Conservation (phyloP, 1,140 invertebrate species). For the Drosophila bocqueti region DNA sequence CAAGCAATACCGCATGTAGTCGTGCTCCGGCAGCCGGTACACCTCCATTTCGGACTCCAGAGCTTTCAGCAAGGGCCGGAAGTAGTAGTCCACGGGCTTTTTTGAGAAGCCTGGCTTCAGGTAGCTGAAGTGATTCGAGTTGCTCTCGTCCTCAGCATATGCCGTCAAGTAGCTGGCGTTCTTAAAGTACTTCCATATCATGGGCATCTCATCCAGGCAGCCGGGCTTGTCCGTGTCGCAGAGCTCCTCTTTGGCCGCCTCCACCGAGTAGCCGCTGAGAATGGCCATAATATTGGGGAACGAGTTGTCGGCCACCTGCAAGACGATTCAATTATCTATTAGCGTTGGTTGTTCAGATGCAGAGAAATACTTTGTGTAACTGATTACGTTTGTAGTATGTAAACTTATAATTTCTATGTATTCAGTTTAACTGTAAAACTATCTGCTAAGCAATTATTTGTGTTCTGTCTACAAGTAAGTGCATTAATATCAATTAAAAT, state of each 20-base stretch:
- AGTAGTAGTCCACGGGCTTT: conserved; percentile 93
- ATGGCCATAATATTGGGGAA: conserved; percentile 93
- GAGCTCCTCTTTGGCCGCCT: conserved; percentile 81
- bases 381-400: no score
- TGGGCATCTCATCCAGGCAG: conserved; percentile 88
- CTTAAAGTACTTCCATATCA: conserved; percentile 92
- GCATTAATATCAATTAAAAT: background rate
- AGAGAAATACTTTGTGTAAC: background rate
- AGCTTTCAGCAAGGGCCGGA: conserved; percentile 90
- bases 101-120: conserved; percentile 92
- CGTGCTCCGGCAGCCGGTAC: conserved; percentile 10
- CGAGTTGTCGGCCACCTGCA: conserved; percentile 90
- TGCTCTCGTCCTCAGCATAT: conserved; percentile 91
- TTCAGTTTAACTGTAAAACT: background rate
- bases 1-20: conserved; percentile 84
- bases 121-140: conserved; percentile 92
- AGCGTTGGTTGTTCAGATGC: background rate
- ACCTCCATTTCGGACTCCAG: conserved; percentile 75
- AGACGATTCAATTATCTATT: conserved; percentile 1
- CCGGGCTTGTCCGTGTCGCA: conserved; percentile 86
- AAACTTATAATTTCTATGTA: background rate
- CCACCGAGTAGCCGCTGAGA: conserved; percentile 88
- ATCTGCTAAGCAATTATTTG: background rate
- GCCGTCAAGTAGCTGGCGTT: conserved; percentile 90
- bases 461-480: background rate